phyloP scores from a whole-genome alignment of 2,113 vertebrate species.

The Noturus placidus region DNA sequence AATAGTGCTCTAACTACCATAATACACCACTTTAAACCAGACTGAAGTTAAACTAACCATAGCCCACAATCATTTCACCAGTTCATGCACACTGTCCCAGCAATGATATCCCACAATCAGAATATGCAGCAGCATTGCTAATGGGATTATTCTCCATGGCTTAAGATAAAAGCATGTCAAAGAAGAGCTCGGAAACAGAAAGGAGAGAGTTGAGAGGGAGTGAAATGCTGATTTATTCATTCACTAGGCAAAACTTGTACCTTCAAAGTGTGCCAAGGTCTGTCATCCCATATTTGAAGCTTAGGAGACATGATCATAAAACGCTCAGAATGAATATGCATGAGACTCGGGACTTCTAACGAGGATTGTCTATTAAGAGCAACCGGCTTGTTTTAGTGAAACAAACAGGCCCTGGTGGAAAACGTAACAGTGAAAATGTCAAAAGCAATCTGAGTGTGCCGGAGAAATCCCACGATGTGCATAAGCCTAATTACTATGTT shows the following conservation, averaged over 20 bases:
- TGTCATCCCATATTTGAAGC: conserved; percentile 10
- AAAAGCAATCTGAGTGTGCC: not conserved
- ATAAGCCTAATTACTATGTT: not conserved
- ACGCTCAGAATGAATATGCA: not conserved
- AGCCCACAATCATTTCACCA: not conserved
- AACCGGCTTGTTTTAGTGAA: not conserved
- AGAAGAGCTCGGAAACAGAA: conserved; percentile 1
- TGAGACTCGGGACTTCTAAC: not conserved
- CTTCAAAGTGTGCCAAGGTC: not conserved
- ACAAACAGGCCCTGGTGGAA: not conserved
- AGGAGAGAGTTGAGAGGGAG: not conserved
- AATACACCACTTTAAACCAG: not conserved
- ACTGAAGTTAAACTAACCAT: not conserved
- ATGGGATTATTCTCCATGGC: conserved; percentile 38
- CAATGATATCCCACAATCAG: not conserved
- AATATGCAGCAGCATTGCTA: conserved; percentile 21
- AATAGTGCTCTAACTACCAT: not conserved
- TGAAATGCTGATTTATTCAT: conserved; percentile 24
- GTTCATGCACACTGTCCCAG: not conserved
- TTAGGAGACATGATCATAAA: not conserved
- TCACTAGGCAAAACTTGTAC: conserved; percentile 1
- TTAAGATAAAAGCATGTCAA: conserved; percentile 37
- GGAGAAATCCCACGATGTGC: not conserved
- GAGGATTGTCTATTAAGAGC: not conserved
- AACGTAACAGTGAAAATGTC: not conserved